Evolutionary conservation across 1,140 invertebrate genomes (phyloP), one percentile per base, ranked within the genome.

Genomic region (Nymphalis io): DNA sequence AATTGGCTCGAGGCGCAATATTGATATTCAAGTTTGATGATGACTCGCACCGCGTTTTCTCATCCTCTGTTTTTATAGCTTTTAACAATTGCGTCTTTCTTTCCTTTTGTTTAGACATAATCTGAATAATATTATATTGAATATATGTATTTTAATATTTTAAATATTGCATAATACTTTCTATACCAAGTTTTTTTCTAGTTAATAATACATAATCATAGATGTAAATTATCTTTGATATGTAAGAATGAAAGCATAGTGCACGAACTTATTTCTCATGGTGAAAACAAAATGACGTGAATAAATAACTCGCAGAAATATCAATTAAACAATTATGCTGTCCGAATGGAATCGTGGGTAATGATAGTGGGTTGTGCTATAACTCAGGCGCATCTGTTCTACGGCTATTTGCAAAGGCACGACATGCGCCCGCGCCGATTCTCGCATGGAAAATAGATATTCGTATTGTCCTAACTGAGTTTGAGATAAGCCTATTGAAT

Each of bases 21-120:
- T 91, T 91, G 88, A 91, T 91, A 91, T 91, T 91, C 89, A 89
- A 89, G 89, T 89, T 87, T 89, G 89, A 90, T 89, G 89, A 91
- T 91, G 84, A 89, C 85, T 89, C 81, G 86, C 74, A 77, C 78
- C 76, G 75, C 76, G 83, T 88, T 85, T 88, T 83, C 85, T 89
- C 78, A 74, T 78, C 78, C 80, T 73, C 78, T 87, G 85, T 91
- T 88, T 89, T 89, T 89, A 88, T 85, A 81, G 74, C 62, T 81
- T 88, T 87, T 88, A 88, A 88, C 83, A 87, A 85, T 84, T 84
- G 81, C 55, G 74, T 82, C 80, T 74, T 74, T 73, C 82, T 79
- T 80, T 83, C 76, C 78, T 87, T 89, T 83, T 83, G 78, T 81
- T 86, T 80, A 80, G 70, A 74, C 60, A 64, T 60, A 68, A 69